Evolutionary conservation across 2,888 invertebrate genomes (phyloP).

Genomic region (Dione vanillae): DNA sequence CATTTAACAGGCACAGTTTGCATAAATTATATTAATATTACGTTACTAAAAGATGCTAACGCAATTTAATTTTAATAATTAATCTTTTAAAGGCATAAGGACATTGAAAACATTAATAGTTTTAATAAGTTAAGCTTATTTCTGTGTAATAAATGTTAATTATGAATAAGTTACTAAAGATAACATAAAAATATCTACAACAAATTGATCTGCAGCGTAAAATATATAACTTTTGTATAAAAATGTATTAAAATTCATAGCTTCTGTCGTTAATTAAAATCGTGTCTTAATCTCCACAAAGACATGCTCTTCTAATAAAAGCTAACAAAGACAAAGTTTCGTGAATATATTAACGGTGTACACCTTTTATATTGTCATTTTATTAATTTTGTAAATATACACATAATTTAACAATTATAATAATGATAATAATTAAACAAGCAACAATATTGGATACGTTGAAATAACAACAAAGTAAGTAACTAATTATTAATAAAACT

Average conservation of each 20-base stretch:
- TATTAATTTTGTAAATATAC: background rate
- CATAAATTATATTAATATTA: conserved; percentile 19
- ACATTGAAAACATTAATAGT: background rate
- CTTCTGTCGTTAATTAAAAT: conserved; percentile 11
- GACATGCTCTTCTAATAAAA: conserved; percentile 7
- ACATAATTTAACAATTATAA: background rate
- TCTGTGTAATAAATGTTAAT: no score
- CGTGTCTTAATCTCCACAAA: conserved; percentile 2
- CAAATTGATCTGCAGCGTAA: no score
- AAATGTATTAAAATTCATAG: background rate
- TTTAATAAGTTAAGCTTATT: no score
- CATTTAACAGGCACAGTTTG: conserved; percentile 21
- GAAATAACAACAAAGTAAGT: background rate
- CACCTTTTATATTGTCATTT: background rate
- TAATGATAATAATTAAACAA: background rate
- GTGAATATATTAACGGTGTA: conserved; percentile 4
- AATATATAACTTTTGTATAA: background rate
- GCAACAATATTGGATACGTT: background rate
- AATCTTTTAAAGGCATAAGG: background rate
- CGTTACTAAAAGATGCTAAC: background rate
- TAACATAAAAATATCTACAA: no score
- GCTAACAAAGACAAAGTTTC: conserved; percentile 19
- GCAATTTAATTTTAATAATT: background rate
- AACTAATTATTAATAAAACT: no score
- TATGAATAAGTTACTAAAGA: no score